Evolutionary conservation across 37 sponge, comb jelly and placozoan genomes (phyloP).

Genomic region (Halisarca cf. caerulea): DNA sequence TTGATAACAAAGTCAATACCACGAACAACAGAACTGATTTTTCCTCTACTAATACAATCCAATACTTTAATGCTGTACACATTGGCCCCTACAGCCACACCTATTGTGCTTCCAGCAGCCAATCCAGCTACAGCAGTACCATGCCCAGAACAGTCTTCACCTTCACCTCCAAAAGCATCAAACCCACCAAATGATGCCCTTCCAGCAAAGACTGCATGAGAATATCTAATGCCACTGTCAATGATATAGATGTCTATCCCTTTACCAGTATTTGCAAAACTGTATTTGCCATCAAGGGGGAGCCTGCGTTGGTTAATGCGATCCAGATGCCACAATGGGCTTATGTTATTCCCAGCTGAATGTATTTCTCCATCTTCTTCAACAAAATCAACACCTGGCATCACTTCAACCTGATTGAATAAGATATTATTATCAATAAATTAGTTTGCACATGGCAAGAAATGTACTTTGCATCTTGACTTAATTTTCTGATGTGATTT

Average conservation of each 20-base stretch:
- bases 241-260: conserved; percentile 77
- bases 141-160: conserved; percentile 69
- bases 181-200: conserved; percentile 8
- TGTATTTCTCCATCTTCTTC: not conserved
- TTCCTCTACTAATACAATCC: conserved; percentile 50
- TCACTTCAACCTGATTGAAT: not conserved
- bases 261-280: conserved; percentile 44
- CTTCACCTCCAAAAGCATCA: conserved; percentile 11
- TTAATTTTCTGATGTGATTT: too few species aligned
- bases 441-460: too few species aligned
- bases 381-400: conserved; percentile 16
- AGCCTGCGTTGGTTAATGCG: conserved; percentile 61
- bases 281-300: conserved; percentile 52
- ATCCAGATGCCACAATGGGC: conserved; percentile 58
- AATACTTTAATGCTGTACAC: conserved; percentile 65
- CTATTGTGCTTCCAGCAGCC: conserved; percentile 50
- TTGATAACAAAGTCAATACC: conserved; percentile 43
- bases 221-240: conserved; percentile 66
- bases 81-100: conserved; percentile 47
- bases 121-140: conserved; percentile 76
- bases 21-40: conserved; percentile 36
- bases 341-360: not conserved
- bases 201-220: conserved; percentile 33
- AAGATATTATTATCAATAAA: not conserved
- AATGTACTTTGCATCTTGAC: not conserved